A percentile compares a stretch with the other conserved stretches of the same genome.
Conservation (phyloP, 2,113 vertebrate genomes). For the Bos taurus region ARS-UCD2.0 NC_037356.1:50304501-50305000, state of each 20-base stretch:
- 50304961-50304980: not conserved
- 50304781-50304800: accelerated
- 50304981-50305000: accelerated
- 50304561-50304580: not conserved
- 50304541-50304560: accelerated
- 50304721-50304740: accelerated
- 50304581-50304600: not conserved
- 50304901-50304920: accelerated
- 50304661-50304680: not conserved
- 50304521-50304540: slow-evolving; percentile 16
- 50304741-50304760: accelerated
- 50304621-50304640: accelerated
- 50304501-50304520: not conserved
- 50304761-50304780: accelerated
- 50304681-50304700: accelerated
- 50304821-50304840: not conserved
- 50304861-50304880: not conserved
- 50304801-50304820: not conserved
- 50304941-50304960: not conserved
- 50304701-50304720: accelerated
- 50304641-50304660: accelerated
- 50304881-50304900: accelerated
- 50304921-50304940: not conserved
- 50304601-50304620: accelerated
- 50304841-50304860: accelerated